Evolutionary conservation across 1,140 invertebrate genomes (phyloP).

Genomic region (Caenorhabditis remanei): DNA sequence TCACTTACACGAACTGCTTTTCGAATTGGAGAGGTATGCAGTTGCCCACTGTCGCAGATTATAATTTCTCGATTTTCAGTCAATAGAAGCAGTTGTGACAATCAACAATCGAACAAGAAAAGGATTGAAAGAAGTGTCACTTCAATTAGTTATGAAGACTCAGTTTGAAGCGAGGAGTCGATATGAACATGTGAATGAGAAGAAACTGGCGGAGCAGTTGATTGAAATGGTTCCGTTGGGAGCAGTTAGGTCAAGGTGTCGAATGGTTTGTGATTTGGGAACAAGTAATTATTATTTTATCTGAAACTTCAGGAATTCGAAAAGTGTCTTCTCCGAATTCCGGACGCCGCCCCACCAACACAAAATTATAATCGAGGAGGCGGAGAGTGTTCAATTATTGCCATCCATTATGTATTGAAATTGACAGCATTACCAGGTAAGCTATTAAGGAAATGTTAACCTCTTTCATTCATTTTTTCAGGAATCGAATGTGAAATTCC

Average conservation of each 20-base stretch:
- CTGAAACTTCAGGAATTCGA: conserved; percentile 70
- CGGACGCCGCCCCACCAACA: conserved; percentile 70
- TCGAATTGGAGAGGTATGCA: conserved; percentile 71
- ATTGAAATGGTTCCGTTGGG: conserved; percentile 69
- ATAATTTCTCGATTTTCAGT: conserved; percentile 47
- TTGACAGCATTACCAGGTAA: conserved; percentile 69
- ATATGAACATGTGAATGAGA: conserved; percentile 76
- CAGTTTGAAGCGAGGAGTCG: conserved; percentile 74
- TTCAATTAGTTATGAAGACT: conserved; percentile 73
- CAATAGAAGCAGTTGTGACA: conserved; percentile 60
- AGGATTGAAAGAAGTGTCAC: conserved; percentile 70
- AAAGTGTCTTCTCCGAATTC: conserved; percentile 68
- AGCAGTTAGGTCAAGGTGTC: conserved; percentile 68
- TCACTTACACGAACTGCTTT: conserved; percentile 70
- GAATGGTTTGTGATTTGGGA: conserved; percentile 66
- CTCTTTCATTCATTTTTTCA: not conserved
- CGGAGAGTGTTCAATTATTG: conserved; percentile 70
- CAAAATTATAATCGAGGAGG: conserved; percentile 64
- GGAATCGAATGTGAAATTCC: conserved; percentile 76
- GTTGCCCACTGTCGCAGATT: not conserved
- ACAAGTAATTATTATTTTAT: not conserved
- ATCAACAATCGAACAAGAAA: conserved; percentile 72
- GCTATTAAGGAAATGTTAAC: too few species aligned
- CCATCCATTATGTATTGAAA: conserved; percentile 73
- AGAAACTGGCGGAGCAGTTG: conserved; percentile 72